Evolutionary conservation across 2,113 vertebrate species (phyloP).

Genomic region (Apaloderma vittatum): DNA sequence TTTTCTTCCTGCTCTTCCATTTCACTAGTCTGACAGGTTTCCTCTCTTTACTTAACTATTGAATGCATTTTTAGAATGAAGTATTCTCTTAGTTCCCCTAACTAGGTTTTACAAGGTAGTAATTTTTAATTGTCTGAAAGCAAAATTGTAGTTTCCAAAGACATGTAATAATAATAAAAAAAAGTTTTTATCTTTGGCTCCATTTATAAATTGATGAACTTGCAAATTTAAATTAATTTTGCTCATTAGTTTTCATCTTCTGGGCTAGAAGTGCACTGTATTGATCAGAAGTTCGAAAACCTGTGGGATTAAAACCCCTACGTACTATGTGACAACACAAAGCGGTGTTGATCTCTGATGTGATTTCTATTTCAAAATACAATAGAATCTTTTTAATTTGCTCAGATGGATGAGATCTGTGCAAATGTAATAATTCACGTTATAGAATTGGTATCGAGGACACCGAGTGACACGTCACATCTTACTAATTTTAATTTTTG

Average conservation of each 20-base stretch:
- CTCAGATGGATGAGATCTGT: neutral
- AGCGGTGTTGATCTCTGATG: neutral
- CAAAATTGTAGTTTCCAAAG: neutral
- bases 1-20: neutral
- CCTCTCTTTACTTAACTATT: neutral
- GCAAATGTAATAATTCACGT: neutral
- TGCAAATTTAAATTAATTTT: neutral
- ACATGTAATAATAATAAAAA: neutral
- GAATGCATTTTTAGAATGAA: neutral
- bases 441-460: neutral
- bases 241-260: slow-evolving; percentile 19
- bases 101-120: neutral
- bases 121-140: neutral
- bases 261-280: neutral
- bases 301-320: neutral
- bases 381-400: neutral
- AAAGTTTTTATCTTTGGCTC: neutral
- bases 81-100: neutral
- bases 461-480: neutral
- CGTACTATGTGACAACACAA: neutral
- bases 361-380: neutral
- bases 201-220: neutral
- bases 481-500: neutral
- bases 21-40: neutral
- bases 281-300: neutral